phyloP scores from a whole-genome alignment of 2,888 invertebrate genomes.

The Apamea sordens region DNA sequence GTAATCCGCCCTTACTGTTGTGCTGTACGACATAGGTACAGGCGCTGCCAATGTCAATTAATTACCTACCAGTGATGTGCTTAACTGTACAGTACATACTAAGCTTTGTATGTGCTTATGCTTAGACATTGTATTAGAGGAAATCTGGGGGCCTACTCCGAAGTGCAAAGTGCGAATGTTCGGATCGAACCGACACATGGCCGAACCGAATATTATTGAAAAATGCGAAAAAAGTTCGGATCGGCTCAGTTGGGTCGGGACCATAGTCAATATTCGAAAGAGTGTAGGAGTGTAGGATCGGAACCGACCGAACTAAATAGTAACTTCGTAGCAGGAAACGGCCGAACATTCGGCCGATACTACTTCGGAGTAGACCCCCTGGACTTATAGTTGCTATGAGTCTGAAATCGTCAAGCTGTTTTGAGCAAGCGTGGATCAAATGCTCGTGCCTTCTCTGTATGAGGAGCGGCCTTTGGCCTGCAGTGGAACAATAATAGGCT shows the following conservation, averaged over 20 bases:
- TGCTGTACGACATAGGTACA: not conserved
- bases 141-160: not conserved
- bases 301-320: no score
- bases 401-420: not conserved
- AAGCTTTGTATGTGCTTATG: not conserved
- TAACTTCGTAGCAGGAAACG: no score
- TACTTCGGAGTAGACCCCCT: no score
- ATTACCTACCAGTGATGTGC: not conserved
- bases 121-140: not conserved
- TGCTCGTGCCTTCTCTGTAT: not conserved
- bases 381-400: not conserved
- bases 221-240: no score
- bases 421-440: not conserved
- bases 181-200: no score
- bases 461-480: not conserved
- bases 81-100: not conserved
- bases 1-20: not conserved
- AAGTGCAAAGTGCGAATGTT: no score
- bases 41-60: not conserved
- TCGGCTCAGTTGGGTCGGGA: no score
- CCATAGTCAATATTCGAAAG: no score
- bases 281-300: no score
- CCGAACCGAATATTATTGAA: no score
- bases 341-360: no score
- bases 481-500: not conserved